Evolutionary conservation across 2,797 vertebrate genomes (phyloP), one percentile per base, ranked within the genome.

Genomic region (Phoxinus dragarum): DNA sequence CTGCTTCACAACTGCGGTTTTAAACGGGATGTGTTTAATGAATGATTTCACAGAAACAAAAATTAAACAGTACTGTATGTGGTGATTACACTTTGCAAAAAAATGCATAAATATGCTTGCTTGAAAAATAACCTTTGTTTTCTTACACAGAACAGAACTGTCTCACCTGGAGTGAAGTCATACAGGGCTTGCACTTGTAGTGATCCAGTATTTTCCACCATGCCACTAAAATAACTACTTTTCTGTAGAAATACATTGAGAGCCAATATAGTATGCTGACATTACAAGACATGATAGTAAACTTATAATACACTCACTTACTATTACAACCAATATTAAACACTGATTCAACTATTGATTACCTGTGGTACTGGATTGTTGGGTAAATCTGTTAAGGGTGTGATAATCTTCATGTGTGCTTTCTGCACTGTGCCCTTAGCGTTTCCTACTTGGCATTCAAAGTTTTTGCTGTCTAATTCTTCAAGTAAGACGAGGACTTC

Each of bases 111-210:
- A 16, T n/a, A 56, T 59, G 21, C 23, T 40, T 59, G 23, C 14
- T 59, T 56, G 52, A 7, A 77, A 59, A 77, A 78, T 19, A 23
- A n/a, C 23, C 14, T 27, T 77, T 77, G 23, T 59, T 59, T 59
- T 59, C 34, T 64, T 21, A 79, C 77, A 64, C 42, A 38, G 31
- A 69, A 52, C 66, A 81, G 10, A 17, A 23, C 4, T 31, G 31
- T 52, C 47, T 92, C 85, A 95, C 96, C 95, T 94, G 95, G 85
- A 77, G 36, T 87, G 88, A 98, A 99, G 92, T 99, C 96, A 90
- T 97, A 94, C 81, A 97, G 82, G 59, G 94, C 97, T 84, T 98
- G 86, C 80, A 96, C 97, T 73, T 94, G 95, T 38, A 96, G 92
- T 54, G 84, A 91, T 85, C 81, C 81, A 19, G 68, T 85, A 68